These are phyloP conservation scores for Hanleya hanleyi DNA, from an alignment of 2,888 invertebrate genomes.

Conservation along the genomic window DNA sequence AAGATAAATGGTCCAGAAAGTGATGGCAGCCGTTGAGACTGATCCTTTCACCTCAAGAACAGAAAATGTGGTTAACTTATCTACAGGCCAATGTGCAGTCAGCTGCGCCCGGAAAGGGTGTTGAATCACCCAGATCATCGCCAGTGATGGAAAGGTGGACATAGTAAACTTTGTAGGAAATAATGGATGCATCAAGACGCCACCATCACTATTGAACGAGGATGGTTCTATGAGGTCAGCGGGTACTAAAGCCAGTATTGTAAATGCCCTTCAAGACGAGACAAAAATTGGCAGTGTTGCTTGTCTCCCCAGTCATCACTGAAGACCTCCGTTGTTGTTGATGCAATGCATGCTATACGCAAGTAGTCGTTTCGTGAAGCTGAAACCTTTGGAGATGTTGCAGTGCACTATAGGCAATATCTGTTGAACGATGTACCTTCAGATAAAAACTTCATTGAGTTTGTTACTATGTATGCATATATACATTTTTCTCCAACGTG, in stretches of 20 bases:
- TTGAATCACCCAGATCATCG: not conserved
- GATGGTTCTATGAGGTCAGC: not conserved
- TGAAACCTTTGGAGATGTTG: conserved; percentile 7
- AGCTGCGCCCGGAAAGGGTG: not conserved
- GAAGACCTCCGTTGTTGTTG: conserved; percentile 35
- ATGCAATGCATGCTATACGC: conserved; percentile 21
- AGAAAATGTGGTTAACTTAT: not conserved
- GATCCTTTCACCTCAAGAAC: not conserved
- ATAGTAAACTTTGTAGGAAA: not conserved
- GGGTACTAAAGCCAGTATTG: not conserved
- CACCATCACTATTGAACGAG: not conserved
- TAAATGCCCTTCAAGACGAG: not conserved
- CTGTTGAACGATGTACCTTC: not conserved
- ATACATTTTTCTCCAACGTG: too few relatives aligned
- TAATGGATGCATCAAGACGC: not conserved
- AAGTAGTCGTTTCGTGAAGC: conserved; percentile 17
- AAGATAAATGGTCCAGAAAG: not conserved
- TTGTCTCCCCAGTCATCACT: conserved; percentile 11
- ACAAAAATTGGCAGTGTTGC: not conserved
- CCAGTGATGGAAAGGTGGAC: not conserved
- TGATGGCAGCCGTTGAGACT: not conserved
- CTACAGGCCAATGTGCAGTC: not conserved
- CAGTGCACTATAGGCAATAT: not conserved
- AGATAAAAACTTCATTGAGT: too few relatives aligned
- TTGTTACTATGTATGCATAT: too few relatives aligned